Conservation (phyloP, 2,797 vertebrate genomes). For the Acridotheres tristis region DNA sequence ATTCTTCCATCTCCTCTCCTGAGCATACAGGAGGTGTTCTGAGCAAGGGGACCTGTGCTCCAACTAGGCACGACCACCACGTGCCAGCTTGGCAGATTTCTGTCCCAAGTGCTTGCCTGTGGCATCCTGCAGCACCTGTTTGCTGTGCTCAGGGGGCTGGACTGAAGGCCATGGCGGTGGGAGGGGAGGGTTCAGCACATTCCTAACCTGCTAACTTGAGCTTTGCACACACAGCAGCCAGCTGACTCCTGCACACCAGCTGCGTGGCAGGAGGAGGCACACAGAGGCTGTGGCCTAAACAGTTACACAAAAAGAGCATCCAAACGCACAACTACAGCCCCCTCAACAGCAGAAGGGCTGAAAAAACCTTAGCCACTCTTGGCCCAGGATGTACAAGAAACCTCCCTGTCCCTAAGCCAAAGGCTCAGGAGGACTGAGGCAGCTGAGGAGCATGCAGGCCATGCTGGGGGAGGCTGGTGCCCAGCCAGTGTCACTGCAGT, state of each 20-base stretch:
- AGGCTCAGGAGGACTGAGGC: not conserved
- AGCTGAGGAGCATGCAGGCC: not conserved
- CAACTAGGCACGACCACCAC: not conserved
- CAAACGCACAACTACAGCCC: conserved; percentile 58
- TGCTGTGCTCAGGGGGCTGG: not conserved
- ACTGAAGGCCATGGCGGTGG: not conserved
- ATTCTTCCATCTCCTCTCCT: not conserved
- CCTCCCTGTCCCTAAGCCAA: conserved; percentile 11
- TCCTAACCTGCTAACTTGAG: conserved; percentile 45
- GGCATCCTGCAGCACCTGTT: not conserved
- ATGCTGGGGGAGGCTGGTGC: not conserved
- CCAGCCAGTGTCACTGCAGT: fast-evolving
- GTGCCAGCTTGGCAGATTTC: not conserved
- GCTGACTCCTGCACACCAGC: not conserved
- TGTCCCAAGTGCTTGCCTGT: not conserved
- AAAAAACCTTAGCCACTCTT: not conserved
- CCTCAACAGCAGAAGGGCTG: conserved; percentile 32
- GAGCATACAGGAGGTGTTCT: not conserved
- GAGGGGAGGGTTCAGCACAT: not conserved
- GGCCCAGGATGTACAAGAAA: not conserved
- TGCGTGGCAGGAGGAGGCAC: not conserved
- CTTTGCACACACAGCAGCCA: not conserved
- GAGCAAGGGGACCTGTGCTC: not conserved
- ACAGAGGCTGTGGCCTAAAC: not conserved
- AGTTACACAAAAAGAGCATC: not conserved